A percentile compares a stretch with the other conserved stretches of the same genome.
Evolutionary conservation across 2,113 vertebrate species (phyloP).

Genomic region (Spea bombifrons): DNA sequence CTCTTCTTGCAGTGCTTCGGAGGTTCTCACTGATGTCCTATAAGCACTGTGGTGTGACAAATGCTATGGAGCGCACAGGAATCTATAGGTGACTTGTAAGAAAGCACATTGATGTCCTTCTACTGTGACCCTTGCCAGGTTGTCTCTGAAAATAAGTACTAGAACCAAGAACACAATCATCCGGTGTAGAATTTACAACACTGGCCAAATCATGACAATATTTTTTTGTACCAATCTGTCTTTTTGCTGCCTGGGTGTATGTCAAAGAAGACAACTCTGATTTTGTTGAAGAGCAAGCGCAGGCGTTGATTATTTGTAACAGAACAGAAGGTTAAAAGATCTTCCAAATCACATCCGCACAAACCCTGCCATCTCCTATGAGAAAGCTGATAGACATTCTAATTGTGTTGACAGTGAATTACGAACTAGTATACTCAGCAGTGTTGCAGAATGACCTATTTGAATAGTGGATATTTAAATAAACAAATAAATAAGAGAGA

Average conservation of each 20-base stretch:
- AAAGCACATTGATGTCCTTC: too few relatives aligned
- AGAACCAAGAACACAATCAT: too few relatives aligned
- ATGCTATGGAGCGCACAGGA: too few relatives aligned
- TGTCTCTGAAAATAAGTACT: too few relatives aligned
- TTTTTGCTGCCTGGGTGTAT: not conserved
- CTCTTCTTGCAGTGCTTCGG: too few relatives aligned
- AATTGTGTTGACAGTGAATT: slow-evolving; percentile 35
- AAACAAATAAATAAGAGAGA: not conserved
- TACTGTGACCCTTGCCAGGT: too few relatives aligned
- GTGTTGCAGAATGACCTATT: slow-evolving; percentile 1
- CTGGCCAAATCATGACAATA: too few relatives aligned
- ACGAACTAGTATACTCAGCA: slow-evolving; percentile 8
- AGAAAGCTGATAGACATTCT: slow-evolving; percentile 19
- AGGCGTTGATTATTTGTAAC: slow-evolving; percentile 28
- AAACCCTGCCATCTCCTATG: slow-evolving; percentile 30
- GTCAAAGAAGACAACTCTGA: slow-evolving; percentile 20
- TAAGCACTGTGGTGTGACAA: too few relatives aligned
- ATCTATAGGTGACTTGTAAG: too few relatives aligned
- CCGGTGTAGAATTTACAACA: too few relatives aligned
- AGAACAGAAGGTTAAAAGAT: slow-evolving; percentile 42
- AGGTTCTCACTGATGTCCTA: too few relatives aligned
- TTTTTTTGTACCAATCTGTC: not conserved
- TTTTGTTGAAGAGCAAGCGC: slow-evolving; percentile 11
- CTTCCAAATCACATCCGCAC: slow-evolving; percentile 30
- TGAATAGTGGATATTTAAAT: not conserved